phyloP scores from a whole-genome alignment of 2,797 vertebrate genomes.

The Gallirallus australis region DNA sequence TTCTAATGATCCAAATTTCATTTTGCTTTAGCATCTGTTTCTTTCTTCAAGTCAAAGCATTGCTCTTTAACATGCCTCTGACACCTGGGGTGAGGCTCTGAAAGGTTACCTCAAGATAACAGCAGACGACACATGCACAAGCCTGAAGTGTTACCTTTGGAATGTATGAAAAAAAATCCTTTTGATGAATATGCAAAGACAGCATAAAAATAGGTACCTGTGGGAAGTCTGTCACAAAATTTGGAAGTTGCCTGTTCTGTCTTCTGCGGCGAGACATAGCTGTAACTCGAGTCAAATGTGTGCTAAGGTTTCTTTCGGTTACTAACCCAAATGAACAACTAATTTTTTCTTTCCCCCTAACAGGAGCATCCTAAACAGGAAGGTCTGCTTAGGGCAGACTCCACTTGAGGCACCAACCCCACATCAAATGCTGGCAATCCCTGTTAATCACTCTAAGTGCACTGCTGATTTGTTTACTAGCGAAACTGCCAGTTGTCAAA shows the following conservation, averaged over 20 bases:
- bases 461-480: conserved; percentile 18
- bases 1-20: conserved; percentile 5
- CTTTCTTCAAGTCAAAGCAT: background rate
- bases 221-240: background rate
- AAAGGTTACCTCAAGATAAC: conserved; percentile 46
- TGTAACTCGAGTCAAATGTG: background rate
- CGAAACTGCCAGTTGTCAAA: conserved; percentile 15
- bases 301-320: background rate
- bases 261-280: background rate
- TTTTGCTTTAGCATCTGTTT: conserved; percentile 39
- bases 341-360: fast-evolving
- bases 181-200: conserved; percentile 29
- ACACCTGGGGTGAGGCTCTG: conserved; percentile 45
- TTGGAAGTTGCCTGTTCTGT: background rate
- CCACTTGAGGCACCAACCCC: background rate
- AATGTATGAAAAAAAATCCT: conserved; percentile 40
- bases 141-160: conserved; percentile 35
- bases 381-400: background rate
- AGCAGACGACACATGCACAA: background rate
- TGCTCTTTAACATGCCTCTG: conserved; percentile 24
- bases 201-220: background rate
- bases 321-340: background rate
- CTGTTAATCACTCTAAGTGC: background rate
- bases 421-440: background rate
- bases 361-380: background rate